Percentiles rank a stretch among this genome's conserved stretches.
These are phyloP conservation scores for Drosophila simulans DNA, from an alignment of 1,140 invertebrate genomes.

Conservation along the genomic window DNA sequence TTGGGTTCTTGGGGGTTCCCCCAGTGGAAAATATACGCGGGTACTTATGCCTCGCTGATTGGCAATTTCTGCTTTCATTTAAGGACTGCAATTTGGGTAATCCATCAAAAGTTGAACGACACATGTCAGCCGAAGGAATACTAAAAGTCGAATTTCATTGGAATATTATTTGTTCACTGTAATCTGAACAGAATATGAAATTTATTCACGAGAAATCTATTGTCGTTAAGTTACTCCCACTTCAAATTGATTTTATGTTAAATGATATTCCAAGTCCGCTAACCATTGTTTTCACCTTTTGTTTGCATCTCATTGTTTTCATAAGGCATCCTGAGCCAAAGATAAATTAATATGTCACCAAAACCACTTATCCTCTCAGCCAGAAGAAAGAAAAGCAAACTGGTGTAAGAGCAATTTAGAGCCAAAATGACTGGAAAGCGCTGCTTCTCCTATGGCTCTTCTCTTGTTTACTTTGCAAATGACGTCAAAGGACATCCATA, in stretches of 20 bases:
- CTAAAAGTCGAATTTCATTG: neutral
- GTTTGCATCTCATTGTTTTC: constrained; percentile 23
- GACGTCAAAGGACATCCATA: constrained; percentile 67
- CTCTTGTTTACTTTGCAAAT: constrained; percentile 61
- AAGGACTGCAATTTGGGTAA: constrained; percentile 1
- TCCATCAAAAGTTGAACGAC: constrained; percentile 36
- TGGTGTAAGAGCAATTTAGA: constrained; percentile 59
- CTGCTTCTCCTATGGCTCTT: constrained; percentile 8
- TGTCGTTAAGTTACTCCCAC: neutral
- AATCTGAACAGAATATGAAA: neutral
- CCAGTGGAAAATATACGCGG: neutral
- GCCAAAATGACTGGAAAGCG: constrained; percentile 52
- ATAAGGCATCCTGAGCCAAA: constrained; percentile 14
- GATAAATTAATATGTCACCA: constrained; percentile 22
- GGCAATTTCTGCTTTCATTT: constrained; percentile 30
- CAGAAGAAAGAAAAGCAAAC: constrained; percentile 14
- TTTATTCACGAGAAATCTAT: neutral
- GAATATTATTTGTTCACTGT: neutral
- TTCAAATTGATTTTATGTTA: no score
- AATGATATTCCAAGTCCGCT: no score
- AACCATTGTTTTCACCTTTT: constrained; percentile 7
- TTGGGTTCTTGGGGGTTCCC: constrained; percentile 1
- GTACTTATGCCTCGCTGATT: constrained; percentile 45
- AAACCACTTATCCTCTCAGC: constrained; percentile 10
- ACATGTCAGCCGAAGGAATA: constrained; percentile 10